Conservation (phyloP, 1,140 invertebrate genomes). For the Papilio polyxenes region DNA sequence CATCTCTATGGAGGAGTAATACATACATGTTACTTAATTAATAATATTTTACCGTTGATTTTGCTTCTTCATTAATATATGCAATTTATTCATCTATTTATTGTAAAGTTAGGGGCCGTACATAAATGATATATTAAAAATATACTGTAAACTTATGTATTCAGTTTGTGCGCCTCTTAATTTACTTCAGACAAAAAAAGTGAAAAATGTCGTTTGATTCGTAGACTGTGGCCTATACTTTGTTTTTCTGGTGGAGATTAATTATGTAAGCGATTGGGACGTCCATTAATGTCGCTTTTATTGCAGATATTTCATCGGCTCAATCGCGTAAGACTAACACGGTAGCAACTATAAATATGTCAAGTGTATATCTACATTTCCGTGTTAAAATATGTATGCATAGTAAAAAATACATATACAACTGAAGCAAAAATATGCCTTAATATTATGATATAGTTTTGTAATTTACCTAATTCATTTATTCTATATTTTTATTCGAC, state of each 20-base stretch:
- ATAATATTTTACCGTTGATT: too few relatives aligned
- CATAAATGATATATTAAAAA: not conserved
- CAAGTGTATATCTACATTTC: not conserved
- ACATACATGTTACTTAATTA: too few relatives aligned
- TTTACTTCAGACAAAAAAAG: conserved; percentile 3
- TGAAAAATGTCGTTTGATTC: conserved; percentile 40
- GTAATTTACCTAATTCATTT: not conserved
- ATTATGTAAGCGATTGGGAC: conserved; percentile 56
- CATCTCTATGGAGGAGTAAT: too few relatives aligned
- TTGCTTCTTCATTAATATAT: too few relatives aligned
- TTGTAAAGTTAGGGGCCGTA: too few relatives aligned
- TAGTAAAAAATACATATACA: not conserved
- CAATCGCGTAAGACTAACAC: conserved; percentile 51
- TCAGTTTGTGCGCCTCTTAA: not conserved
- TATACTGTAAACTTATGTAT: not conserved
- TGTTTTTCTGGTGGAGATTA: conserved; percentile 58
- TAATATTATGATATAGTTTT: not conserved
- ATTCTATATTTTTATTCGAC: too few relatives aligned
- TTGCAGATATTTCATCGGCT: conserved; percentile 62
- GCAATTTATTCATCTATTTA: too few relatives aligned
- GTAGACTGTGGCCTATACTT: conserved; percentile 39
- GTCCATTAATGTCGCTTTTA: conserved; percentile 69
- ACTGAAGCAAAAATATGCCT: not conserved
- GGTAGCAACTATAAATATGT: conserved; percentile 41
- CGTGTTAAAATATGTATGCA: not conserved